Evolutionary conservation across 2,888 invertebrate species (phyloP), one percentile per base, ranked within the genome.

Genomic region (Mimas tiliae): DNA sequence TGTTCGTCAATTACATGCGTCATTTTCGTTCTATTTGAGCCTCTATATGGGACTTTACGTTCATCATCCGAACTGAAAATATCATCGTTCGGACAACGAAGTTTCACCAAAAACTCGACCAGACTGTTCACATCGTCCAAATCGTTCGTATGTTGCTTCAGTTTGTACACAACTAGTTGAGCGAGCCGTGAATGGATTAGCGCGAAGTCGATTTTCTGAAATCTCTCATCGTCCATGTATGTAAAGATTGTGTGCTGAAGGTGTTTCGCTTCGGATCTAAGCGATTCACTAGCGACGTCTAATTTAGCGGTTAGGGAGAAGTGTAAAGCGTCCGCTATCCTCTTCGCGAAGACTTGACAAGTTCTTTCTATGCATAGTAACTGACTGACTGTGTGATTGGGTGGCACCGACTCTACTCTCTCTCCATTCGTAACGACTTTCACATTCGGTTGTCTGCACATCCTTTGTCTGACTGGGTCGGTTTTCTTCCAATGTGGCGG

Each of bases 201-300:
- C 12, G 94, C 93, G 77, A 96, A 96, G 80, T 96, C 93, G 0
- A 96, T 95, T 16, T 93, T 91, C 6, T 93, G 84, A 81, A 96
- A 96, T 69, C 96, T 86, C 27, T 91, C 88, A 80, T 96, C 96
- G 70, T 95, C 95, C 94, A 95, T 95, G 80, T 96, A 96, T 50
- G 96, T 95, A 65, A 90, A 94, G 55, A 96, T 95, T 4, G 96
- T 94, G 70, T 95, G 94, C 80, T 96, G 96, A 51, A 96, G 86
- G 81, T 96, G 95, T 83, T 95, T 95, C 0, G 96, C 94, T 89
- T 96, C 96, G 0, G 94, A 94, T 77, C 95, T 95, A n/a, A 96
- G 83, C 0, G 94, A 93, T 68, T 95, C 93, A 0, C 93, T 94
- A 0, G 95, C 95, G 0, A 95, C 90, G 69, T 95, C 94, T 0